These are phyloP conservation scores for silkworm (Bombyx mori) DNA, from an alignment of 1,140 invertebrate genomes.

Conservation along the genomic window ASM3026992v2 NC_085133.1:6776501-6777000, in stretches of 20 bases:
- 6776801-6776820: conserved; percentile 87
- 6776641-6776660: too few species aligned
- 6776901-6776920: conserved; percentile 91
- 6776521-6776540: neutral
- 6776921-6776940: conserved; percentile 88
- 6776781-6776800: conserved; percentile 88
- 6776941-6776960: conserved; percentile 87
- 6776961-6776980: conserved; percentile 77
- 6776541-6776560: too few species aligned
- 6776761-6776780: conserved; percentile 61
- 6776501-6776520: neutral
- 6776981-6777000: conserved; percentile 30
- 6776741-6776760: neutral
- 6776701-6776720: too few species aligned
- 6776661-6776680: too few species aligned
- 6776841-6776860: conserved; percentile 83
- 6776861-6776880: conserved; percentile 82
- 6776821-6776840: conserved; percentile 85
- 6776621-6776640: too few species aligned
- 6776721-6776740: neutral
- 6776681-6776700: too few species aligned
- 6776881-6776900: conserved; percentile 84
- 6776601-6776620: too few species aligned
- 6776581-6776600: too few species aligned
- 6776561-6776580: too few species aligned